A percentile compares a stretch with the other conserved stretches of the same genome.
Conservation (phyloP, 2,113 vertebrate species). For the Casuarius casuarius region DNA sequence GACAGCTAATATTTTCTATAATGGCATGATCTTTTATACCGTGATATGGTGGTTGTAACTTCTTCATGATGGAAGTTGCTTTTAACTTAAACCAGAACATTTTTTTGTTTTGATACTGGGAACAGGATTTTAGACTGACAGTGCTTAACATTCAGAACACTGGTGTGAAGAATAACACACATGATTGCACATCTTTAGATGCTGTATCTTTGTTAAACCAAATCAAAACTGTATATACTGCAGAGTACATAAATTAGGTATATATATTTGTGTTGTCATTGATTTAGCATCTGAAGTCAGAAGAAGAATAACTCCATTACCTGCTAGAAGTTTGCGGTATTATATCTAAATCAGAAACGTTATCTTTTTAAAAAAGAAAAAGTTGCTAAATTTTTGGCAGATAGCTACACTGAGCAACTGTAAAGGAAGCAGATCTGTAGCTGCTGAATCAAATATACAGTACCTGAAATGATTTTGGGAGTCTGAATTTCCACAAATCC, state of each 20-base stretch:
- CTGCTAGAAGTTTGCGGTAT: background rate
- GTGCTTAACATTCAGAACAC: background rate
- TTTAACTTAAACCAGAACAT: background rate
- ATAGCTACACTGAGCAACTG: background rate
- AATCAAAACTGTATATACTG: background rate
- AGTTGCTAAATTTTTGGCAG: background rate
- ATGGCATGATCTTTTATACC: background rate
- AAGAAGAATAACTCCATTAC: background rate
- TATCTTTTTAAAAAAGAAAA: background rate
- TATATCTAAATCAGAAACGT: background rate
- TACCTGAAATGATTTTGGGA: conserved; percentile 98
- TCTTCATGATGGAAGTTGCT: background rate
- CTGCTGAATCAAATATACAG: conserved; percentile 13
- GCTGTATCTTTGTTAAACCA: background rate
- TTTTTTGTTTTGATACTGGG: background rate
- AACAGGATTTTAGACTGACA: background rate
- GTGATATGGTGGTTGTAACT: background rate
- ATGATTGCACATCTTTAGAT: background rate
- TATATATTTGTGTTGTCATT: background rate
- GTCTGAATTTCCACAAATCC: conserved; percentile 98
- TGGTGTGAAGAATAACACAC: background rate
- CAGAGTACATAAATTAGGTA: background rate
- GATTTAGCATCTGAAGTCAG: background rate
- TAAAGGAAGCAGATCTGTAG: background rate
- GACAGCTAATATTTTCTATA: background rate